phyloP scores from a whole-genome alignment of 2,113 vertebrate genomes.

The Gobius niger region DNA sequence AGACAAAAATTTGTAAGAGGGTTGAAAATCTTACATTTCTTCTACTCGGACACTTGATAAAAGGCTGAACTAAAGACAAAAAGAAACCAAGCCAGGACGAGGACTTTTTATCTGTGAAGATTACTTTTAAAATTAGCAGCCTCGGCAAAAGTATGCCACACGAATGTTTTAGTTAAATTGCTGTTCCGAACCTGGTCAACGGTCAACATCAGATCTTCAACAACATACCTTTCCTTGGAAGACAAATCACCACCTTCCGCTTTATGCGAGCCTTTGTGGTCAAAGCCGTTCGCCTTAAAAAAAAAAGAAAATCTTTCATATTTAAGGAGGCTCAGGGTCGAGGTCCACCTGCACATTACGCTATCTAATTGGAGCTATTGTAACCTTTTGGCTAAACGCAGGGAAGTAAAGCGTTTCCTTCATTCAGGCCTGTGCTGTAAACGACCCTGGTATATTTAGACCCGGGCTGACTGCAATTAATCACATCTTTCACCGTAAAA shows the following conservation, averaged over 20 bases:
- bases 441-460: slow-evolving; percentile 40
- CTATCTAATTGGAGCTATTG: background rate
- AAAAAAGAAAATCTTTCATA: slow-evolving; percentile 27
- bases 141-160: background rate
- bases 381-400: slow-evolving; percentile 37
- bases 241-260: background rate
- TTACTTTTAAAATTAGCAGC: background rate
- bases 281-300: background rate
- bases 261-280: background rate
- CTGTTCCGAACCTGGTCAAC: background rate
- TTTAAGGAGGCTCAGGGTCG: slow-evolving; percentile 36
- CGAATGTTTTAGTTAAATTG: background rate
- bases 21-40: too few species aligned
- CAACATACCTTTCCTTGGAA: background rate
- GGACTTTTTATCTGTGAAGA: background rate
- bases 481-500: slow-evolving; percentile 14
- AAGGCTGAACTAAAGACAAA: too few species aligned
- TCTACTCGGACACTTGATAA: too few species aligned
- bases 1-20: too few species aligned
- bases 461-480: slow-evolving; percentile 44
- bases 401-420: slow-evolving; percentile 29
- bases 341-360: slow-evolving; percentile 24
- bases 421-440: slow-evolving; percentile 20
- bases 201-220: background rate
- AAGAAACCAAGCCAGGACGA: too few species aligned